phyloP scores from a whole-genome alignment of 2,113 vertebrate species.

The Cyrtonyx montezumae region DNA sequence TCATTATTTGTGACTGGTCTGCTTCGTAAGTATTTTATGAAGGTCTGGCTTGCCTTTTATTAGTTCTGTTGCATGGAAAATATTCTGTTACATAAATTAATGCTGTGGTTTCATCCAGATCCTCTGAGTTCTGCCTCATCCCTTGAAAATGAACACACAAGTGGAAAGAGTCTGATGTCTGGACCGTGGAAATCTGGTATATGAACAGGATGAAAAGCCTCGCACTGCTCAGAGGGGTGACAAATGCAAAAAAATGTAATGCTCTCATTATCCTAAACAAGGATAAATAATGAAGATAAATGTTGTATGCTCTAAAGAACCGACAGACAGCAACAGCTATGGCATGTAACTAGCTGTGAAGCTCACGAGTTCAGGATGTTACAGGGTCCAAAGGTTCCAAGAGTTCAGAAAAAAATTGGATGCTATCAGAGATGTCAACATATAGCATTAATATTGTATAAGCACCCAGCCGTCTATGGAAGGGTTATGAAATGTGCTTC shows the following conservation, averaged over 20 bases:
- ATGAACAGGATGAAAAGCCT: neutral
- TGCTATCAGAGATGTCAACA: neutral
- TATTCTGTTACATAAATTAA: slow-evolving; percentile 36
- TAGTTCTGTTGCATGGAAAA: slow-evolving; percentile 51
- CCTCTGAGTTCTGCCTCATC: neutral
- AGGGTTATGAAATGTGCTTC: neutral
- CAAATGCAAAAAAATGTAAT: neutral
- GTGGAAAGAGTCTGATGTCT: neutral
- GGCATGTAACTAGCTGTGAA: neutral
- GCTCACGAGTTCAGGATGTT: neutral
- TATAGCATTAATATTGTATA: neutral
- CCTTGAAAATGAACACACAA: neutral
- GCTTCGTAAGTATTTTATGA: slow-evolving; percentile 61
- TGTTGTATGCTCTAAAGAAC: neutral
- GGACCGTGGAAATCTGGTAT: neutral
- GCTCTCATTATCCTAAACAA: neutral
- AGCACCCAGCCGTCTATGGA: neutral
- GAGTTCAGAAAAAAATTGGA: neutral
- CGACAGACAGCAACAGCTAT: neutral
- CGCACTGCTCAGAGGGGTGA: neutral
- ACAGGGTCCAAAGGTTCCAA: neutral
- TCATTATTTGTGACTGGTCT: slow-evolving; percentile 31
- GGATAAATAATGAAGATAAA: neutral
- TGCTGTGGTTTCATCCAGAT: neutral
- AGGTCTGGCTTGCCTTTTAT: slow-evolving; percentile 44